Conservation (phyloP, 1,140 invertebrate genomes). For the Drosophila varians region DNA sequence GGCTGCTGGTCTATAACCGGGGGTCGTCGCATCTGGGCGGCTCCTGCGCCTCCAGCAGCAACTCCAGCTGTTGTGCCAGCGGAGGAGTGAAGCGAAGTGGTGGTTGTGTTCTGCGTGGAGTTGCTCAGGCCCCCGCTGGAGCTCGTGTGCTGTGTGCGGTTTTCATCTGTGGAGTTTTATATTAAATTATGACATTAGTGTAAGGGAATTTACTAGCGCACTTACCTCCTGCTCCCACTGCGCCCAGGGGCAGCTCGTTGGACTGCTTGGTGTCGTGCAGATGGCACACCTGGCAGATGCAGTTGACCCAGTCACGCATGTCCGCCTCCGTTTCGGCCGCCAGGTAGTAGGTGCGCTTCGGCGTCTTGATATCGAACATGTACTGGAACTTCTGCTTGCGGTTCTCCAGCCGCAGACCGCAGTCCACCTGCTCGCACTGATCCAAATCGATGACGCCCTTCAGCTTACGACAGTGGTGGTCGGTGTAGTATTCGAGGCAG, state of each 20-base stretch:
- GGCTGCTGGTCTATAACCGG: slow-evolving; percentile 70
- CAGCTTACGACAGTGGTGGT: slow-evolving; percentile 92
- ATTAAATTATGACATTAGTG: background rate
- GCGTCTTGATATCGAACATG: slow-evolving; percentile 95
- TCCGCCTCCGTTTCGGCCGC: slow-evolving; percentile 95
- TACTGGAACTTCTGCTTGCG: slow-evolving; percentile 92
- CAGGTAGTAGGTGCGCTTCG: slow-evolving; percentile 94
- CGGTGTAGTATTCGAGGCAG: slow-evolving; percentile 96
- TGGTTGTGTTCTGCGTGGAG: slow-evolving; percentile 74
- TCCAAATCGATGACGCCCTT: slow-evolving; percentile 97
- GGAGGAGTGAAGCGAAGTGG: slow-evolving; percentile 74
- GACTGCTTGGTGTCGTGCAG: slow-evolving; percentile 86
- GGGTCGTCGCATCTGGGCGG: slow-evolving; percentile 46
- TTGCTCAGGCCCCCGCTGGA: slow-evolving; percentile 74
- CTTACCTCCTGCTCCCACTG: slow-evolving; percentile 52
- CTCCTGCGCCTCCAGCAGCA: background rate
- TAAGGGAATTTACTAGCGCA: background rate
- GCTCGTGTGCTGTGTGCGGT: slow-evolving; percentile 70
- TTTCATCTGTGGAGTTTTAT: slow-evolving; percentile 52
- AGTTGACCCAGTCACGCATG: slow-evolving; percentile 98
- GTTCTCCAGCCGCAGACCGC: slow-evolving; percentile 92
- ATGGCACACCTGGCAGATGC: slow-evolving; percentile 96
- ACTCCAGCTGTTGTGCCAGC: slow-evolving; percentile 35
- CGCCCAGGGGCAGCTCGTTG: slow-evolving; percentile 62
- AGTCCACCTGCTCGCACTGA: slow-evolving; percentile 97